A percentile compares a stretch with the other conserved stretches of the same genome.
phyloP scores from a whole-genome alignment of 2,113 vertebrate species.

The Lamprologus callipterus region DNA sequence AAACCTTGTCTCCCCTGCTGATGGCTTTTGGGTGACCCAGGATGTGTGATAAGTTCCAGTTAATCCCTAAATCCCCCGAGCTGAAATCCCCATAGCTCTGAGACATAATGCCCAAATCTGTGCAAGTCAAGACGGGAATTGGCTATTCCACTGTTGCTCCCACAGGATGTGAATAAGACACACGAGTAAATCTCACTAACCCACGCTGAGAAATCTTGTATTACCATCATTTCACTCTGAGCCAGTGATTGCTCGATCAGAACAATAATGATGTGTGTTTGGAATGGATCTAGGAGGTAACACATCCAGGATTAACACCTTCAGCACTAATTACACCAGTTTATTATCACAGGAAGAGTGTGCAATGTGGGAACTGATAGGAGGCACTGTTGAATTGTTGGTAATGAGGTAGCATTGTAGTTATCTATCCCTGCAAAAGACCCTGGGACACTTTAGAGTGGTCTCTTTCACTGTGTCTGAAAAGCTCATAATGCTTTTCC shows the following conservation, averaged over 20 bases:
- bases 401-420: not conserved
- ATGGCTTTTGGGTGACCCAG: slow-evolving; percentile 24
- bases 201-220: slow-evolving; percentile 4
- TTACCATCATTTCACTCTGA: slow-evolving; percentile 20
- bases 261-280: slow-evolving; percentile 3
- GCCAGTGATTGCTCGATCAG: not conserved
- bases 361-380: not conserved
- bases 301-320: slow-evolving; percentile 34
- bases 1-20: not conserved
- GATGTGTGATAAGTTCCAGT: slow-evolving; percentile 29
- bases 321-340: slow-evolving; percentile 22
- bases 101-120: slow-evolving; percentile 38
- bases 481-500: not conserved
- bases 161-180: slow-evolving; percentile 22
- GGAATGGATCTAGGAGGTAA: not conserved
- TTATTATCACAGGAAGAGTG: slow-evolving; percentile 16
- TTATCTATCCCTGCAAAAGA: not conserved
- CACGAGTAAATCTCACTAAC: slow-evolving; percentile 16
- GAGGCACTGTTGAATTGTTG: not conserved
- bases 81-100: slow-evolving; percentile 23
- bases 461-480: not conserved
- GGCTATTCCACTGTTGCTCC: slow-evolving; percentile 33
- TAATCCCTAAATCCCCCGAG: slow-evolving; percentile 43
- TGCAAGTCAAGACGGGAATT: slow-evolving; percentile 29
- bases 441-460: not conserved